Base-by-base conservation (phyloP, 1,140 invertebrate species). In the Brachionus koreanus region DNA sequence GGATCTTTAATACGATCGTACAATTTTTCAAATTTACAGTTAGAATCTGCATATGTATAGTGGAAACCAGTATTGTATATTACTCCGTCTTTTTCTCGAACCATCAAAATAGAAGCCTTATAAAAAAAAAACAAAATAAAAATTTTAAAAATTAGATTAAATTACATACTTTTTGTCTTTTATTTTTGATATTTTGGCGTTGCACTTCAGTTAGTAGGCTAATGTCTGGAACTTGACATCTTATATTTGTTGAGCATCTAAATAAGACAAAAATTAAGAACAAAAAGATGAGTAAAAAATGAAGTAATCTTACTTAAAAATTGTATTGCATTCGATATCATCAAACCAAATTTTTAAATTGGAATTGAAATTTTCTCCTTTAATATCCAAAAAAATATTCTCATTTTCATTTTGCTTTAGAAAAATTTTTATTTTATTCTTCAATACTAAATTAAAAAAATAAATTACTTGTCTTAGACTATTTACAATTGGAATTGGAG, bases 331-430 rank as follows among this genome's bases (percentile, higher is more conserved):
- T 79, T 79, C 29, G 5, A 98, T 96, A 85, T 98, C 96, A 0
- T 97, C 97, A 88, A 99, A 98, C 97, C 97, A 99, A 12, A 98
- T 96, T 85, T 88, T 95, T 35, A 99, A 88, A 82, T 93, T 94
- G 0, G 96, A 95, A 16, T 94, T 96, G 88, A 99, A 98, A 88
- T 98, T 97, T 87, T 98, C 96, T 0, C 97, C 97, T n/a, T 94
- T 95, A 7, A 99, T 89, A 87, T 99, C 97, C 72, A 99, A 87
- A 95, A 98, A 97, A 1, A 96, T 95, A 25, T 96, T 96, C 0
- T 96, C 97, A 90, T 98, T 43, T 65, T 79, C 76, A 61, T 79
- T 35, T n/a, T 12, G 12, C 76, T 79, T 2, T n/a, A 39, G 19
- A 25, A 13, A 13, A 42, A 1, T 42, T 74, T 42, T 29, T 29